Evolutionary conservation across 1,140 invertebrate species (phyloP).

Genomic region (Popillia japonica): DNA sequence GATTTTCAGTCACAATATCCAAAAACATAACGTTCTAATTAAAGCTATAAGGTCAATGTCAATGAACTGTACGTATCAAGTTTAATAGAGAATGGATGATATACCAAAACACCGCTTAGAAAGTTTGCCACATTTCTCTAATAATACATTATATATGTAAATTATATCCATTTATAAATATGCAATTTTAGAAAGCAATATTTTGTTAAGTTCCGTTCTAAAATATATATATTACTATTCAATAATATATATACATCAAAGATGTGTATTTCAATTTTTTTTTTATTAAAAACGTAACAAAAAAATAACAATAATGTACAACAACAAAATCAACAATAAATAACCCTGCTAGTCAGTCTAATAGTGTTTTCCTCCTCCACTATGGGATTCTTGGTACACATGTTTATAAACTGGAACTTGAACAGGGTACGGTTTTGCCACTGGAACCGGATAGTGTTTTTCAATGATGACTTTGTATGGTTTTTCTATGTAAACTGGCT

Average conservation of each 20-base stretch:
- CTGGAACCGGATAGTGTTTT: conserved; percentile 78
- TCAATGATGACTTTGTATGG: conserved; percentile 80
- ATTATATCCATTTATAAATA: neutral
- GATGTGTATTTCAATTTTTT: neutral
- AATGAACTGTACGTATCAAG: no score
- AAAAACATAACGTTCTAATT: no score
- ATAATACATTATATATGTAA: no score
- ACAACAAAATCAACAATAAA: conserved; percentile 33
- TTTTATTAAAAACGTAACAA: conserved; percentile 10
- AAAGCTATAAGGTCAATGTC: no score
- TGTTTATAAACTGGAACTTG: conserved; percentile 84
- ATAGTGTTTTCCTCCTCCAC: conserved; percentile 12
- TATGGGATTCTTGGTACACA: conserved; percentile 67
- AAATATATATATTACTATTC: neutral
- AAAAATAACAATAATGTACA: conserved; percentile 23
- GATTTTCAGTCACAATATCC: no score
- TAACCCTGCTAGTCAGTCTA: conserved; percentile 36
- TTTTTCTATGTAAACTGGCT: conserved; percentile 79
- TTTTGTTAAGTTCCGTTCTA: neutral
- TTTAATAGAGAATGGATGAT: no score
- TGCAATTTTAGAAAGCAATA: neutral
- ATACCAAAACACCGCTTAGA: no score
- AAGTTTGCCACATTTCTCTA: no score
- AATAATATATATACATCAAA: neutral
- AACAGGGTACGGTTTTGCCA: conserved; percentile 77